These are phyloP conservation scores for Caerostris extrusa DNA, from an alignment of 1,140 invertebrate genomes.

Conservation along the genomic window DNA sequence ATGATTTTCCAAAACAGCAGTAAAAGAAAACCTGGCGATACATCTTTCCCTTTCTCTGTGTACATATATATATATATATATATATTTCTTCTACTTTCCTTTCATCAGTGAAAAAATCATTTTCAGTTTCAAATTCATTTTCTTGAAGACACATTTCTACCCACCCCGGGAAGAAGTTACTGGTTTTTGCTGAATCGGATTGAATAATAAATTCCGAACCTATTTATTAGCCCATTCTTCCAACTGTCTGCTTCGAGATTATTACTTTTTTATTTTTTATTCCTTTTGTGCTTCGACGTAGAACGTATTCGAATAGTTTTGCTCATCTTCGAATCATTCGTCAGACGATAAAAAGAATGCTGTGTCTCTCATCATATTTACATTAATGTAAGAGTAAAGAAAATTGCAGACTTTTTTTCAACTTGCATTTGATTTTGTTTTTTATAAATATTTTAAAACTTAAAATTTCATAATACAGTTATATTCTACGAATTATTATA, in stretches of 20 bases:
- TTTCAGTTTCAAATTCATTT: slow-evolving; percentile 40
- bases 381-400: too few relatives aligned
- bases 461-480: too few relatives aligned
- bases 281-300: background rate
- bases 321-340: background rate
- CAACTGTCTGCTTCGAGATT: background rate
- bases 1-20: slow-evolving; percentile 30
- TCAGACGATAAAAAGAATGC: background rate
- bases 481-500: too few relatives aligned
- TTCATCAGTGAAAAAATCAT: slow-evolving; percentile 30
- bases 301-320: background rate
- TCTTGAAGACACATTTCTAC: background rate
- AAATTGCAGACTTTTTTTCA: too few relatives aligned
- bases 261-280: background rate
- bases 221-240: slow-evolving; percentile 36
- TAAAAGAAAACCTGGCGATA: background rate
- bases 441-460: too few relatives aligned
- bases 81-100: background rate
- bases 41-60: background rate
- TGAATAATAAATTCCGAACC: slow-evolving; percentile 38
- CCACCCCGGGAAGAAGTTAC: background rate
- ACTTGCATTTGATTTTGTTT: too few relatives aligned
- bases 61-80: background rate
- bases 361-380: too few relatives aligned
- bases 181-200: slow-evolving; percentile 34